These are phyloP conservation scores for Calyptommatus sinebrachiatus DNA, from an alignment of 2,113 vertebrate genomes.

Conservation along the genomic window DNA sequence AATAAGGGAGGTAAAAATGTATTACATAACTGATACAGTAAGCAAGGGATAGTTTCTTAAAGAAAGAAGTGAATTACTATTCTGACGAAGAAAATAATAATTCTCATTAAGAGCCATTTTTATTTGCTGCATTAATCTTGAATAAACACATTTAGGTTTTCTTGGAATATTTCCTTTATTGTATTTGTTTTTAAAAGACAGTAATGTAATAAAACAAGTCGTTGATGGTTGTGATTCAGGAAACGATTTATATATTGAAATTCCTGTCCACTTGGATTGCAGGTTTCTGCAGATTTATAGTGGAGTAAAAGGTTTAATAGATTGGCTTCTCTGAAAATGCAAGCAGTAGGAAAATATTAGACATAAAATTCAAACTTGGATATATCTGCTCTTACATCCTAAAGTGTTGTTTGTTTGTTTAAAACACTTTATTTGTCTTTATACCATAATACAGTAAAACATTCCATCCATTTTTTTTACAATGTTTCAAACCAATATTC, in stretches of 20 bases:
- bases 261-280: background rate
- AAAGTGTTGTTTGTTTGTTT: too few relatives aligned
- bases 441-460: too few relatives aligned
- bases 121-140: background rate
- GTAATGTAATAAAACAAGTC: background rate
- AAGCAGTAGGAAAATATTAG: background rate
- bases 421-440: too few relatives aligned
- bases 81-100: constrained; percentile 25
- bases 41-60: constrained; percentile 46
- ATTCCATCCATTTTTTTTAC: too few relatives aligned
- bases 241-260: background rate
- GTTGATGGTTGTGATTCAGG: background rate
- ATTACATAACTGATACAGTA: constrained; percentile 51
- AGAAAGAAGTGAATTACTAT: constrained; percentile 45
- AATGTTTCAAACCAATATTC: too few relatives aligned
- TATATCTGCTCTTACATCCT: background rate
- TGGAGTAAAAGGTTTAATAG: background rate
- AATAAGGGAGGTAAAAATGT: constrained; percentile 29
- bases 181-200: background rate
- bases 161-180: too few relatives aligned
- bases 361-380: too few relatives aligned
- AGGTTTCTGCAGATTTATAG: background rate
- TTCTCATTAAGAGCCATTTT: constrained; percentile 8
- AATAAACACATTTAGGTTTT: background rate
- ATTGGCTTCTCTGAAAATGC: background rate